Conservation (phyloP, 2,113 vertebrate genomes). For the Corydoras sp. region DNA sequence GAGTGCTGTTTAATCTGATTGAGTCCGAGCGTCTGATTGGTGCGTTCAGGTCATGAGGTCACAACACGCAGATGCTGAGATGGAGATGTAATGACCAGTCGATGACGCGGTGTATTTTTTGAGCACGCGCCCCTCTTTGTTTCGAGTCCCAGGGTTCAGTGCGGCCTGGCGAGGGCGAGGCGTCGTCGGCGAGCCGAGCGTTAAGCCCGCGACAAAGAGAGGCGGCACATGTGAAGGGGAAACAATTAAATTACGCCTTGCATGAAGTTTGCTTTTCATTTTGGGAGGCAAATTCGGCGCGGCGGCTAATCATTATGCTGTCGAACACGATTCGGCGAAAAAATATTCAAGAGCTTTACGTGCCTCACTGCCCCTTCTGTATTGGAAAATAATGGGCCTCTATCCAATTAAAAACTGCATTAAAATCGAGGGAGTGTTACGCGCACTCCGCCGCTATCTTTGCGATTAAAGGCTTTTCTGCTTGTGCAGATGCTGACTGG, state of each 20-base stretch:
- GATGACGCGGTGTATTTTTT: too few species aligned
- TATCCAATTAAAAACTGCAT: constrained; percentile 82
- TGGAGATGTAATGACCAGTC: too few species aligned
- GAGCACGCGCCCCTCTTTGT: constrained; percentile 9
- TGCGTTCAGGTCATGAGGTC: too few species aligned
- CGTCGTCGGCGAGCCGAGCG: constrained; percentile 51
- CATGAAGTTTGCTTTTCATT: constrained; percentile 82
- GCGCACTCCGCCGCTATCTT: constrained; percentile 76
- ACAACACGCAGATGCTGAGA: too few species aligned
- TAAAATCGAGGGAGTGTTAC: constrained; percentile 77
- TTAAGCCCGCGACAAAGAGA: constrained; percentile 74
- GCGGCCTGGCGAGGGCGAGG: constrained; percentile 31
- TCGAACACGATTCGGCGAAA: constrained; percentile 78
- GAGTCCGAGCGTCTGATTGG: too few species aligned
- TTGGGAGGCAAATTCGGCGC: constrained; percentile 76
- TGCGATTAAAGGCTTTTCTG: constrained; percentile 70
- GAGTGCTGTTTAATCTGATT: too few species aligned
- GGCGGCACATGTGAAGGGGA: constrained; percentile 73
- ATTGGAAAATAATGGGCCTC: constrained; percentile 79
- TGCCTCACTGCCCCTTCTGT: constrained; percentile 79
- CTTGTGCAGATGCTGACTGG: constrained; percentile 72
- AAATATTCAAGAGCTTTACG: constrained; percentile 81
- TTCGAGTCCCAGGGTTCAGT: constrained; percentile 23
- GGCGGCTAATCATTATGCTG: constrained; percentile 76
- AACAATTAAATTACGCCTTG: constrained; percentile 80